Conservation (phyloP, 2,888 invertebrate genomes). For the Athalia cordata region DNA sequence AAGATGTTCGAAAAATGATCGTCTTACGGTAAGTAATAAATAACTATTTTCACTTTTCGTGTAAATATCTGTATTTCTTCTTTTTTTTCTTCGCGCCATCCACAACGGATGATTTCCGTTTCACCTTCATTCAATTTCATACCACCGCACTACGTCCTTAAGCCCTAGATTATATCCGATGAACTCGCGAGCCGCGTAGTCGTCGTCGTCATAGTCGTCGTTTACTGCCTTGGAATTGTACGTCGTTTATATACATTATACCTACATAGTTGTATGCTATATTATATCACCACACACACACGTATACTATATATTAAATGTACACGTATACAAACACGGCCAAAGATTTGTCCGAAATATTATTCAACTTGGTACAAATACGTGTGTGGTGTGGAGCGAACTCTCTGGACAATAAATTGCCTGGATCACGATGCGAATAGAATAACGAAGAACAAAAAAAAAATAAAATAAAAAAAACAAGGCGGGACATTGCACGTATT, state of each 20-base stretch:
- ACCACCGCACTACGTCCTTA: conserved; percentile 27
- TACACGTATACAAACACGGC: background rate
- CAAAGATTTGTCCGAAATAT: conserved; percentile 30
- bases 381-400: background rate
- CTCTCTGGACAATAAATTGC: conserved; percentile 13
- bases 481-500: too few species aligned
- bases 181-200: background rate
- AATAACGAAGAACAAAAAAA: too few species aligned
- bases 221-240: conserved; percentile 21
- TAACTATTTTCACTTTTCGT: too few species aligned
- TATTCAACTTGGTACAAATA: background rate
- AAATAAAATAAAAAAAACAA: too few species aligned
- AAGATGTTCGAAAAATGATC: too few species aligned
- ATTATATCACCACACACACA: too few species aligned
- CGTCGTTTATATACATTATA: background rate
- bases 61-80: background rate
- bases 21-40: too few species aligned
- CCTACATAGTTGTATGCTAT: too few species aligned
- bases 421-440: background rate
- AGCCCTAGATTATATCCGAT: conserved; percentile 30
- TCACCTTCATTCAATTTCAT: conserved; percentile 42
- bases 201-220: background rate
- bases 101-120: background rate
- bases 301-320: background rate
- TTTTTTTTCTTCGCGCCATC: background rate